A percentile compares a stretch with the other conserved stretches of the same genome.
Conservation (phyloP, 2,888 invertebrate species). For the Sphaerophoria rueppellii region DNA sequence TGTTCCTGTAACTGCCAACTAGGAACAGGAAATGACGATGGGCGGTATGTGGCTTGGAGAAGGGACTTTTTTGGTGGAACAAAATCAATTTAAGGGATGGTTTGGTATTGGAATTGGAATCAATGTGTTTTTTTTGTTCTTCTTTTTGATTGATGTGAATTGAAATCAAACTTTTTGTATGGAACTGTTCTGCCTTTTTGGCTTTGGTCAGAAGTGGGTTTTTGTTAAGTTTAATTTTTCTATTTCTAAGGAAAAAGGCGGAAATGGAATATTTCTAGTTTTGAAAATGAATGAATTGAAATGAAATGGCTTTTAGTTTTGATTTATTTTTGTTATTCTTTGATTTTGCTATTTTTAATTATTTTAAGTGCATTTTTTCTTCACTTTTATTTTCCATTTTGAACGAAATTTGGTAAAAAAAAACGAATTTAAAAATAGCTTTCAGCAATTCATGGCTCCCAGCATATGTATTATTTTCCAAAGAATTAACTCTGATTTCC, state of each 20-base stretch:
- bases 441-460: too few relatives aligned
- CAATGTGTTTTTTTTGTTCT: not conserved
- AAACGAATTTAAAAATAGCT: too few relatives aligned
- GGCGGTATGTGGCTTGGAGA: not conserved
- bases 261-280: not conserved
- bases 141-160: slow-evolving; percentile 14
- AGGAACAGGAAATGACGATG: not conserved
- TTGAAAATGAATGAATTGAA: not conserved
- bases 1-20: not conserved
- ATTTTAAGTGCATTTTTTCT: too few relatives aligned
- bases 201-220: slow-evolving; percentile 1
- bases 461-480: too few relatives aligned
- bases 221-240: slow-evolving; percentile 20
- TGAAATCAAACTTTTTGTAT: slow-evolving; percentile 29
- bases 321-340: too few relatives aligned
- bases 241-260: not conserved
- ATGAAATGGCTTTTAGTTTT: too few relatives aligned
- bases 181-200: slow-evolving; percentile 27
- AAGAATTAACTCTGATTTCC: too few relatives aligned
- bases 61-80: not conserved
- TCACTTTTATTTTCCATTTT: too few relatives aligned
- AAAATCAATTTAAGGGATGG: slow-evolving; percentile 26
- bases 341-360: too few relatives aligned
- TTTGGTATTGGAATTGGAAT: slow-evolving; percentile 7
- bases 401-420: too few relatives aligned